phyloP scores from a whole-genome alignment of 1,140 invertebrate species.

The Aphidius ervi region DNA sequence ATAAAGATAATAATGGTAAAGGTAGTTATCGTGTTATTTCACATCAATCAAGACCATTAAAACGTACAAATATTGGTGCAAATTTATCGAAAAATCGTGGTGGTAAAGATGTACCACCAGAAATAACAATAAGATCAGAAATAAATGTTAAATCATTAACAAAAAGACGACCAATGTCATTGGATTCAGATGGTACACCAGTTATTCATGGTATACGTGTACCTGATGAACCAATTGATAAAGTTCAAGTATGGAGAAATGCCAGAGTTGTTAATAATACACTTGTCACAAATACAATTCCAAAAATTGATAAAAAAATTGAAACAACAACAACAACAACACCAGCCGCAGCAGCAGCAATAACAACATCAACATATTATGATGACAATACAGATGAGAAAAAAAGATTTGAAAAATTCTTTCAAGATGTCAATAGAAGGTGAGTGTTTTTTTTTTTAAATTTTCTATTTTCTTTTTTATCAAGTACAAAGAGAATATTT shows the following conservation, averaged over 20 bases:
- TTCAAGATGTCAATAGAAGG: slow-evolving; percentile 45
- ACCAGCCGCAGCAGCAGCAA: no score
- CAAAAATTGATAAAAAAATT: no score
- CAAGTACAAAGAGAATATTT: not conserved
- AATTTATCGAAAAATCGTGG: slow-evolving; percentile 44
- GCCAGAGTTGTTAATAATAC: slow-evolving; percentile 80
- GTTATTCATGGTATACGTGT: slow-evolving; percentile 75
- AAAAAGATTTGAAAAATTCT: slow-evolving; percentile 41
- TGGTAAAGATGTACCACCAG: slow-evolving; percentile 57
- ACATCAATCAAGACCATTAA: slow-evolving; percentile 32
- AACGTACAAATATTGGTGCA: slow-evolving; percentile 46
- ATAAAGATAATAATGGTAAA: slow-evolving; percentile 13
- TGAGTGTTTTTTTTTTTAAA: slow-evolving; percentile 18
- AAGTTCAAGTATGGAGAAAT: slow-evolving; percentile 75
- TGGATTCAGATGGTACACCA: slow-evolving; percentile 69
- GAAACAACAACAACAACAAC: no score
- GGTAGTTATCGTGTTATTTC: slow-evolving; percentile 34
- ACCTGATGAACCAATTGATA: slow-evolving; percentile 77
- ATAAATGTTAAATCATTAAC: slow-evolving; percentile 41
- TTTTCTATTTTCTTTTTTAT: no score
- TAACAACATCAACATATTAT: slow-evolving; percentile 12
- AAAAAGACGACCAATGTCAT: slow-evolving; percentile 34
- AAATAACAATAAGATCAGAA: slow-evolving; percentile 62
- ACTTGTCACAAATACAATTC: slow-evolving; percentile 47
- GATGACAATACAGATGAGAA: slow-evolving; percentile 24